Evolutionary conservation across 2,888 invertebrate genomes (phyloP).

Genomic region (Byasa hedistus): DNA sequence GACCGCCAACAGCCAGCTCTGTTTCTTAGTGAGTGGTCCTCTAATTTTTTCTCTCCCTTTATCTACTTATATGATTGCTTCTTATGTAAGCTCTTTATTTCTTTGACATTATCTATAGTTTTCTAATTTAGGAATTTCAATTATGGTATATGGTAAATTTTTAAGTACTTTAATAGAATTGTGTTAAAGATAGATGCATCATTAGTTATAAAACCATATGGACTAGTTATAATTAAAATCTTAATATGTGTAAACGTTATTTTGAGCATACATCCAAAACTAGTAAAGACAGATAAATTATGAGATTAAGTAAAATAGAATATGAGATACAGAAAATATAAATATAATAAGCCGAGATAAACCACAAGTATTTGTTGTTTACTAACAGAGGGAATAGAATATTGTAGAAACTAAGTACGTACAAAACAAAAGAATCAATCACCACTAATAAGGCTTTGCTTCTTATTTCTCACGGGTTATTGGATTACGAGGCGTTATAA

Average conservation of each 20-base stretch:
- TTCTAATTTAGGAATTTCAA: neutral
- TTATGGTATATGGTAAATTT: neutral
- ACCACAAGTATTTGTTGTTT: too few species aligned
- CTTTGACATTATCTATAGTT: neutral
- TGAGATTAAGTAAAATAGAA: too few species aligned
- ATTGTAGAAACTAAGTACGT: too few species aligned
- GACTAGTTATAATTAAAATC: too few species aligned
- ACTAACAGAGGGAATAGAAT: too few species aligned
- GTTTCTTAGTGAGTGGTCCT: constrained; percentile 30
- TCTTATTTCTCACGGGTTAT: neutral
- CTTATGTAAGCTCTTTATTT: constrained; percentile 18
- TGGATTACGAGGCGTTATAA: neutral
- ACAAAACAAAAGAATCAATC: too few species aligned
- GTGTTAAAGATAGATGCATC: neutral
- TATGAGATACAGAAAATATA: too few species aligned
- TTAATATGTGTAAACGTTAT: too few species aligned
- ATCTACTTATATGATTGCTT: constrained; percentile 19
- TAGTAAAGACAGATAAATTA: too few species aligned
- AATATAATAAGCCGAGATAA: too few species aligned
- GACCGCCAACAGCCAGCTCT: constrained; percentile 30
- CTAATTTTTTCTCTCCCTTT: constrained; percentile 15
- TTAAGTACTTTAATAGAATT: neutral
- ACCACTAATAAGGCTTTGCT: neutral
- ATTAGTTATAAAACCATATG: neutral
- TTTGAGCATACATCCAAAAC: too few species aligned